A percentile compares a stretch with the other conserved stretches of the same genome.
Conservation (phyloP, 2,888 invertebrate genomes). For the Meteorus cinctellus region DNA sequence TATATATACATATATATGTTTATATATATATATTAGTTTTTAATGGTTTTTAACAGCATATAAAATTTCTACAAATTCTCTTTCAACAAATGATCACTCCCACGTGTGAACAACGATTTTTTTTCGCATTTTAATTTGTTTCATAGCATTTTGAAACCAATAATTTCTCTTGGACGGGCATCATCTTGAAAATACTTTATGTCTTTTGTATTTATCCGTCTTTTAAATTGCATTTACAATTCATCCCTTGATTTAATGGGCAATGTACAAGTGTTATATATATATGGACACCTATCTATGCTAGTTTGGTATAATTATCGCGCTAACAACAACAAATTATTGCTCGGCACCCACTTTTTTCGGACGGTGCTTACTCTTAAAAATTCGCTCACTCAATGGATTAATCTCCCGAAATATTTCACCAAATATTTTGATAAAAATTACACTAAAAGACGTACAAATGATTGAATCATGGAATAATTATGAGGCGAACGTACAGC, state of each 20-base stretch:
- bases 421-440: neutral
- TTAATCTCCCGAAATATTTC: neutral
- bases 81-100: conserved; percentile 34
- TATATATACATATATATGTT: neutral
- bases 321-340: conserved; percentile 8
- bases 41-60: conserved; percentile 29
- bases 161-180: conserved; percentile 63
- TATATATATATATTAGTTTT: conserved; percentile 13
- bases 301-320: conserved; percentile 11
- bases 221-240: neutral
- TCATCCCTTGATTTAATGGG: neutral
- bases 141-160: conserved; percentile 58
- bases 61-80: conserved; percentile 39
- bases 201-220: neutral
- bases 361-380: conserved; percentile 15
- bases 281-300: conserved; percentile 16
- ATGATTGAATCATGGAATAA: neutral
- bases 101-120: conserved; percentile 53
- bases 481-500: neutral
- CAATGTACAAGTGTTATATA: neutral
- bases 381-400: neutral
- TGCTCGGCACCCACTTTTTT: neutral
- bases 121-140: conserved; percentile 52
- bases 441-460: neutral
- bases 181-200: conserved; percentile 24